Evolutionary conservation across 2,113 vertebrate species (phyloP), one percentile per base, ranked within the genome.

Genomic region (Phyllostomus hastatus): DNA sequence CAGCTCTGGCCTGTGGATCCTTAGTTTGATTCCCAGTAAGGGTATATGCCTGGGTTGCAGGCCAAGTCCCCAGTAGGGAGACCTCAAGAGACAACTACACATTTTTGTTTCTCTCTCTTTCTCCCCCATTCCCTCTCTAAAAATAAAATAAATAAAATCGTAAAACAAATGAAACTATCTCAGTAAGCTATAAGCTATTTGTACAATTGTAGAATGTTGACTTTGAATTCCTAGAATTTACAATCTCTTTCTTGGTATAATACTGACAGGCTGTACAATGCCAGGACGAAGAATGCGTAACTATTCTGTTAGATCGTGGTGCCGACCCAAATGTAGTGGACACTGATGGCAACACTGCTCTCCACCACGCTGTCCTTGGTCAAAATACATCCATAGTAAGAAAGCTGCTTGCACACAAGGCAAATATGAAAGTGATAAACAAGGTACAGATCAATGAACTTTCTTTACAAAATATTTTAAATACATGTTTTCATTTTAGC

Each of bases 281-380:
- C 95, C 99, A 99, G 83, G 98, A 99, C 69, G 99, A 99, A 79
- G 89, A 97, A 54, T 99, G 99, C 89, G 98, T 98, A 43, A 96
- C 67, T 52, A 7, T 99, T 75, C 98, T 99, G 50, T 97, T 99
- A 67, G 98, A 99, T 64, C 98, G 98, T 6, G 98, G 99, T 46
- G 99, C 99, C 0, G 98, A 99, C n/a, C 98, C 99, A 0, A 98
- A 99, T 91, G 66, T 99, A 66, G 94, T 89, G 70, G 99, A 99
- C 28, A 19, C 95, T 91, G 97, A 98, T 0, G 99, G 98, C 57
- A 99, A 99, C 94, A 99, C 99, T 52, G 99, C 99, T 4, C 98
- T 99, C 83, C 99, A 99, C 97, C 97, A 99, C 38, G 98, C 99
- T 46, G 98, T 98, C 19, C 83, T 94, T 31, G 98, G 98, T 96